Conservation (phyloP, 2,797 vertebrate species). For the Tenualosa thibaudeaui region DNA sequence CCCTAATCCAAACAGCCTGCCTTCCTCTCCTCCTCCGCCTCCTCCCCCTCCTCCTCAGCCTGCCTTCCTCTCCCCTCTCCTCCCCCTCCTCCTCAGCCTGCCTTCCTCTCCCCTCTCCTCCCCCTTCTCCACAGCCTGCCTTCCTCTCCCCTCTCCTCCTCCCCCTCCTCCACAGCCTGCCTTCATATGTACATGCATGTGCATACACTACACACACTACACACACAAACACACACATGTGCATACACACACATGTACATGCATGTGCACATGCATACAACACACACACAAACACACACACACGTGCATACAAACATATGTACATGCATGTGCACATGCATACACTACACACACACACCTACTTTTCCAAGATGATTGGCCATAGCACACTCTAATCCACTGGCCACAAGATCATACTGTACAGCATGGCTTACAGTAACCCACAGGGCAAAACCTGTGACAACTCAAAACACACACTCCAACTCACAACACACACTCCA, state of each 20-base stretch:
- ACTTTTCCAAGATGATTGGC: too few species aligned
- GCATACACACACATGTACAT: neutral
- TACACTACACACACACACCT: neutral
- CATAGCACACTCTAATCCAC: too few species aligned
- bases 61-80: neutral
- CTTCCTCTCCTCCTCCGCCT: neutral
- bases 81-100: neutral
- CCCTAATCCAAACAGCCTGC: conserved; percentile 33
- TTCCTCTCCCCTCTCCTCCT: too few species aligned
- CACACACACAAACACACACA: neutral
- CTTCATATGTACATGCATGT: too few species aligned
- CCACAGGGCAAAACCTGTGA: too few species aligned
- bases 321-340: neutral
- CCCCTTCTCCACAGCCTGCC: too few species aligned
- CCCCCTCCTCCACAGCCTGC: too few species aligned
- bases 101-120: neutral
- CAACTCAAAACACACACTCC: neutral
- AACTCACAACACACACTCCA: neutral
- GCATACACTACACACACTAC: neutral
- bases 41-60: neutral
- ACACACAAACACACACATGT: neutral
- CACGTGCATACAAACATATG: neutral
- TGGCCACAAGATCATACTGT: too few species aligned
- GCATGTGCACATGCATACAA: too few species aligned
- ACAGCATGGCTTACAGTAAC: too few species aligned